Evolutionary conservation across 2,797 vertebrate species (phyloP).

Genomic region (Sebastes goodei): DNA sequence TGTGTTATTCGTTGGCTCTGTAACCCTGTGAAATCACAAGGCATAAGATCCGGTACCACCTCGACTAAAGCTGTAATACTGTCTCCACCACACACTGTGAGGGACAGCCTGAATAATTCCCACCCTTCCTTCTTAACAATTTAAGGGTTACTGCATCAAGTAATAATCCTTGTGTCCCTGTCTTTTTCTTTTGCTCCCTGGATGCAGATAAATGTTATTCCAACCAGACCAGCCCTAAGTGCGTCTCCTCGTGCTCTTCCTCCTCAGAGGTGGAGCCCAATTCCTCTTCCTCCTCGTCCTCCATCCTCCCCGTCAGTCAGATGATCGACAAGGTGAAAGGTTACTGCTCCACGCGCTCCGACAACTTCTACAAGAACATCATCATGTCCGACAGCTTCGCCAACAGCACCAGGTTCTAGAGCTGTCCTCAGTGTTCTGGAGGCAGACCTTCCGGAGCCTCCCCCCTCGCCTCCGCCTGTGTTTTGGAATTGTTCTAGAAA

Average conservation of each 20-base stretch:
- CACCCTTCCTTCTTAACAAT: background rate
- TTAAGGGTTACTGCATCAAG: background rate
- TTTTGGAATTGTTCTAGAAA: background rate
- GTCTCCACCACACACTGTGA: background rate
- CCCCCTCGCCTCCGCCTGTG: fast-evolving
- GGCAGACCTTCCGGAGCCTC: background rate
- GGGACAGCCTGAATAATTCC: background rate
- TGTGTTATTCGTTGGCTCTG: background rate
- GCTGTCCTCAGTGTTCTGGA: background rate
- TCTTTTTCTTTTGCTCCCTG: background rate
- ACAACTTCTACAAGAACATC: conserved; percentile 98
- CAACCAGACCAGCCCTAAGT: conserved; percentile 85
- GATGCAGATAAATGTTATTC: conserved; percentile 85
- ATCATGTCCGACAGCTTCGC: conserved; percentile 93
- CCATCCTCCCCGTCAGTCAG: conserved; percentile 93
- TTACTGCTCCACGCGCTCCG: conserved; percentile 91
- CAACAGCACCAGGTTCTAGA: conserved; percentile 93
- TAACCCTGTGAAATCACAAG: background rate
- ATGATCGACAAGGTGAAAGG: conserved; percentile 95
- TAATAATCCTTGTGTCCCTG: background rate
- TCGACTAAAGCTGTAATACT: background rate
- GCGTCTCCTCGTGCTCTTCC: conserved; percentile 73
- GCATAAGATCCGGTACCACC: background rate
- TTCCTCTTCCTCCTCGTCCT: conserved; percentile 83
- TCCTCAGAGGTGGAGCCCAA: conserved; percentile 85